A percentile compares a stretch with the other conserved stretches of the same genome.
phyloP scores from a whole-genome alignment of 2,797 vertebrate species.

The Luscinia luscinia region DNA sequence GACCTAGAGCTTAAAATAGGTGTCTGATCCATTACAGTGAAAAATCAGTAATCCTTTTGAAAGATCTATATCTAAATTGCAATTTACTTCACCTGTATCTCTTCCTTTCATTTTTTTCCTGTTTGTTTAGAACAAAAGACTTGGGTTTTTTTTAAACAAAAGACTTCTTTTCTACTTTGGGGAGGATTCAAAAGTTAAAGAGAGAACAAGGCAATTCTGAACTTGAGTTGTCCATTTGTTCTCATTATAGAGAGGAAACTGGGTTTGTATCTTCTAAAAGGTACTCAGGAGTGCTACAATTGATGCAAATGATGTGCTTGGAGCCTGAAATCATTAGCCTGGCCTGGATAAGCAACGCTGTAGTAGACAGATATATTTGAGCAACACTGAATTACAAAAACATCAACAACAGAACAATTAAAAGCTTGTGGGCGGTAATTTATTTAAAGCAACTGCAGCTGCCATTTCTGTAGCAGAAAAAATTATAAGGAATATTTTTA shows the following conservation, averaged over 20 bases:
- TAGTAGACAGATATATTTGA: background rate
- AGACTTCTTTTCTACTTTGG: accelerated
- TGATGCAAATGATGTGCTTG: background rate
- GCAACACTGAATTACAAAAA: background rate
- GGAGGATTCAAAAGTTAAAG: background rate
- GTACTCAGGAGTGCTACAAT: background rate
- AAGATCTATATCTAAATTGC: background rate
- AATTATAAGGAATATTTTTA: background rate
- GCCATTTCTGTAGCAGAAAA: background rate
- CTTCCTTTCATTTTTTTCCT: background rate
- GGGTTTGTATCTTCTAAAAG: background rate
- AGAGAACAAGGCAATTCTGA: background rate
- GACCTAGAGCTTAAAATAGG: background rate
- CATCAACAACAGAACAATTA: background rate
- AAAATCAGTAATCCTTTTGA: background rate
- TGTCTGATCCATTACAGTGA: background rate
- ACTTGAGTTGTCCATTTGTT: background rate
- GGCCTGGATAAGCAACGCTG: background rate
- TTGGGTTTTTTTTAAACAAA: background rate
- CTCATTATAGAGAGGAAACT: background rate
- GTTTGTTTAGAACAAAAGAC: background rate
- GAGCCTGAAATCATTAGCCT: background rate
- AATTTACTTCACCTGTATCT: background rate
- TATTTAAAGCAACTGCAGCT: background rate
- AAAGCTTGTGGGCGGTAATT: background rate